Conservation (phyloP, 2,113 vertebrate species). For the Leucosticte australis region DNA sequence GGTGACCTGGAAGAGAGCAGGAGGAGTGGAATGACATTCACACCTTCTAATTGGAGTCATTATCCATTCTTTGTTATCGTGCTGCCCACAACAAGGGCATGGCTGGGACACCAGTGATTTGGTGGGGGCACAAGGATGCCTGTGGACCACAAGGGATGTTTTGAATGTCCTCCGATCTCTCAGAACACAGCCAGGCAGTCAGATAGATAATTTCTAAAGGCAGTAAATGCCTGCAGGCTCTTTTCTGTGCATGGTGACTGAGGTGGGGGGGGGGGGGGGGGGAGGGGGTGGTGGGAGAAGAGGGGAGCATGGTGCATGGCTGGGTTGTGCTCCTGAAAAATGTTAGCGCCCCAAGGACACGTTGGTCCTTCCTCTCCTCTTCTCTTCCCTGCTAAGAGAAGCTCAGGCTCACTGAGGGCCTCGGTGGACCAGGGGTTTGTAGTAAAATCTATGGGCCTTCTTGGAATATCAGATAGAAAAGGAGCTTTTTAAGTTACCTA, state of each 20-base stretch:
- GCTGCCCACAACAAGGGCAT: slow-evolving; percentile 35
- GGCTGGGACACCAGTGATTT: not conserved
- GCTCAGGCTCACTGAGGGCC: not conserved
- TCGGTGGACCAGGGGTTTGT: not conserved
- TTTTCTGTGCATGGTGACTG: not conserved
- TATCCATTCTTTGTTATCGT: not conserved
- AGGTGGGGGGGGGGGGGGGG: fast-evolving
- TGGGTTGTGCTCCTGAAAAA: not conserved
- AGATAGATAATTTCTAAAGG: not conserved
- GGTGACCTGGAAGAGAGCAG: slow-evolving; percentile 34
- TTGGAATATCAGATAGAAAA: not conserved
- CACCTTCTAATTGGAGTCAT: slow-evolving; percentile 41
- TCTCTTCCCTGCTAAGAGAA: not conserved
- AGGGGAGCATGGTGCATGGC: not conserved
- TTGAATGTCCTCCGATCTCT: not conserved
- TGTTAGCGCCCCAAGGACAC: not conserved
- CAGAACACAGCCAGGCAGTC: not conserved
- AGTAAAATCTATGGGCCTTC: not conserved
- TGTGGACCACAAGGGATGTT: not conserved
- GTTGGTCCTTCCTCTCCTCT: not conserved
- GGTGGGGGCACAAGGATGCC: not conserved
- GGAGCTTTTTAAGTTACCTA: not conserved
- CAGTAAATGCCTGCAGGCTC: not conserved
- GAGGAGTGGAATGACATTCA: slow-evolving; percentile 43
- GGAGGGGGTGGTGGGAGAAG: not conserved